phyloP scores from a whole-genome alignment of 2,797 vertebrate species.

The Pelobates cultripes region DNA sequence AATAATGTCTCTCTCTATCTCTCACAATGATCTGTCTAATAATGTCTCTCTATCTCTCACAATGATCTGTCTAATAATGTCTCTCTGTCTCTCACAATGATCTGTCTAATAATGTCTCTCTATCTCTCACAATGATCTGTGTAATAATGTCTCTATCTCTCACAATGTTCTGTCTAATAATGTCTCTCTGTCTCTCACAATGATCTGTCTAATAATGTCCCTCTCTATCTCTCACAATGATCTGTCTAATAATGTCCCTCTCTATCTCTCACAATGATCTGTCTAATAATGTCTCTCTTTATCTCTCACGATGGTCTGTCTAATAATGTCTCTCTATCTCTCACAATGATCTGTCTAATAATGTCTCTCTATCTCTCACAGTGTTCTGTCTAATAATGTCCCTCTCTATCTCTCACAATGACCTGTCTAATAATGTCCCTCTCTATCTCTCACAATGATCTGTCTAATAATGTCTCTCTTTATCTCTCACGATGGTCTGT shows the following conservation, averaged over 20 bases:
- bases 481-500: background rate
- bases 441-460: background rate
- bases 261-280: background rate
- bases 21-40: background rate
- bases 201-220: background rate
- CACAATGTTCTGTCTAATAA: background rate
- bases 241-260: background rate
- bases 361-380: background rate
- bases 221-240: background rate
- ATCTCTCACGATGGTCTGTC: background rate
- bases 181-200: background rate
- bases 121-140: too few relatives aligned
- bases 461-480: background rate
- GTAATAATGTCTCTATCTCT: too few relatives aligned
- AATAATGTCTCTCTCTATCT: background rate
- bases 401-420: background rate
- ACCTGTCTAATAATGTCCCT: background rate
- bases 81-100: background rate
- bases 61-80: background rate
- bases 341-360: background rate
- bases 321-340: background rate
- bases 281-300: background rate
- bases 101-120: background rate
- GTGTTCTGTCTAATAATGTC: too few relatives aligned
- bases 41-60: background rate